These are phyloP conservation scores for Apocheima hispidaria DNA, from an alignment of 2,888 invertebrate species.

Conservation along the genomic window DNA sequence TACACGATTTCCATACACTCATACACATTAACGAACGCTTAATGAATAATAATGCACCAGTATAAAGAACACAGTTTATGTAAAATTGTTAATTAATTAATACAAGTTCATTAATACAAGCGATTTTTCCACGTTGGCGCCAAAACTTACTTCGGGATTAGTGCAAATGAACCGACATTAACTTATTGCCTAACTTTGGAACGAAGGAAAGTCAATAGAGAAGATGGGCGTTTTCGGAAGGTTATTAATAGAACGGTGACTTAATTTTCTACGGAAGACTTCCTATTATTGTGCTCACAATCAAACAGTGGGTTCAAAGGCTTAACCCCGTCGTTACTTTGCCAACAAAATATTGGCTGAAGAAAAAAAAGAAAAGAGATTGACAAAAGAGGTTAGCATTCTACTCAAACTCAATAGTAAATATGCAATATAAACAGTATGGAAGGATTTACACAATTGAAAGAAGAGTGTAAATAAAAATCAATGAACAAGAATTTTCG, in stretches of 20 bases:
- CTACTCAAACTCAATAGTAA: constrained; percentile 20
- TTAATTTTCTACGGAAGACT: constrained; percentile 1
- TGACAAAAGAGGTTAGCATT: constrained; percentile 29
- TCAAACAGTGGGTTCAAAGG: constrained; percentile 9
- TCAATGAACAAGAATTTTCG: no score
- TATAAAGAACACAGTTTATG: no score
- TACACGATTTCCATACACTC: no score
- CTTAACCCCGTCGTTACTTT: constrained; percentile 18
- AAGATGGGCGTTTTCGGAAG: not conserved
- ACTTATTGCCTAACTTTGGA: not conserved
- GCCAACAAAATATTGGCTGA: constrained; percentile 21
- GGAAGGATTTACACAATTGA: not conserved
- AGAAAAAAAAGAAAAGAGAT: constrained; percentile 24
- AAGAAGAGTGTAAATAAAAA: no score
- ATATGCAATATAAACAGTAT: constrained; percentile 20
- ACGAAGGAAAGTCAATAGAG: not conserved
- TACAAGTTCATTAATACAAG: no score
- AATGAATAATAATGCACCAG: no score
- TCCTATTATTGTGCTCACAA: constrained; percentile 3
- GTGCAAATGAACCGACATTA: no score
- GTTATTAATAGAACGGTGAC: not conserved
- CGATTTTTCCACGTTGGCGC: no score
- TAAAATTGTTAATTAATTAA: no score
- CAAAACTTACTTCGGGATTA: no score
- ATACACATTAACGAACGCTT: no score